These are phyloP conservation scores for Drosophila algonquin DNA, from an alignment of 2,888 invertebrate genomes.

Conservation along the genomic window DNA sequence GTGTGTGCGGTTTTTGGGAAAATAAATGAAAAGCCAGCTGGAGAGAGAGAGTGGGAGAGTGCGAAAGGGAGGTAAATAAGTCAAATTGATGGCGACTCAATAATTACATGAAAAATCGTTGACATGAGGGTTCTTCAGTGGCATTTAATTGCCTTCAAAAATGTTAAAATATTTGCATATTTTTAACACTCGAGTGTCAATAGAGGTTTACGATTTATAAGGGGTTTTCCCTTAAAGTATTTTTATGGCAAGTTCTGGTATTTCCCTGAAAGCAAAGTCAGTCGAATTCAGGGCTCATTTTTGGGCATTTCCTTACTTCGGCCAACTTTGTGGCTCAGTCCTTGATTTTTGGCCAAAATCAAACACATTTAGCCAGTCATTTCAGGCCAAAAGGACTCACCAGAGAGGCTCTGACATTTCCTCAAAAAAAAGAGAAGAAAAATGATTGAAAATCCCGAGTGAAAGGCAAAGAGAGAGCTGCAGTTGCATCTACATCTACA, in stretches of 20 bases:
- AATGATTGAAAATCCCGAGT: constrained; percentile 8
- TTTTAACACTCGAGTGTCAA: too few species aligned
- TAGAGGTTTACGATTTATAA: too few species aligned
- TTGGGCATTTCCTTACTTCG: too few species aligned
- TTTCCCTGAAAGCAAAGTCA: too few species aligned
- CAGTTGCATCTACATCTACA: constrained; percentile 8
- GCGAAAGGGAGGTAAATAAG: constrained; percentile 1
- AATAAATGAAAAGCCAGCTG: constrained; percentile 29
- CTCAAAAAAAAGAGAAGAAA: background rate
- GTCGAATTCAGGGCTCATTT: too few species aligned
- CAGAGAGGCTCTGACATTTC: background rate
- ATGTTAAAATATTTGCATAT: constrained; percentile 23
- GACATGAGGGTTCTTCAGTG: constrained; percentile 21
- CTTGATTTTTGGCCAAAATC: constrained; percentile 45
- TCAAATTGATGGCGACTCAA: constrained; percentile 33
- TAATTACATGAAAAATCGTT: constrained; percentile 35
- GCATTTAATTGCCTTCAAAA: constrained; percentile 16
- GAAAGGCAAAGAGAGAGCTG: constrained; percentile 44
- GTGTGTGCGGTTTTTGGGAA: constrained; percentile 11
- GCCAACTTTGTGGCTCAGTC: background rate
- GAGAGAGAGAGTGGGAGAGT: too few species aligned
- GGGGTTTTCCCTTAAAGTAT: too few species aligned
- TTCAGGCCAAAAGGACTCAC: constrained; percentile 32
- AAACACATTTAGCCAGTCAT: constrained; percentile 73
- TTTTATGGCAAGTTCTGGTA: background rate